Percentiles rank a stretch among this genome's conserved stretches.
Conservation (phyloP, 35 echinoderm and acorn worm genomes). For the Ptychodera flava region DNA sequence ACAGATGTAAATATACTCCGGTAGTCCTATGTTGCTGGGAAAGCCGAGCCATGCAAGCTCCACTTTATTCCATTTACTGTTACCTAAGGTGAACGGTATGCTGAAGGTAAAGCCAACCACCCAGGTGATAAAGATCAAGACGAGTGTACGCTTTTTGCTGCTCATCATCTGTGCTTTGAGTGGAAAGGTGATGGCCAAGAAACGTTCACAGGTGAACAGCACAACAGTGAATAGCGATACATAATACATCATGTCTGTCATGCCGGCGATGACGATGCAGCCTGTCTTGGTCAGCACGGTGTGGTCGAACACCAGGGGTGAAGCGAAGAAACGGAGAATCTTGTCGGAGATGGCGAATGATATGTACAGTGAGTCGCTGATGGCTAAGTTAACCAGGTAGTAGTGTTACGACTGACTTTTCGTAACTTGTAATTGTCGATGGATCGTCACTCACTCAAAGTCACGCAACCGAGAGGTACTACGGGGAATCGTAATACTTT, state of each 20-base stretch:
- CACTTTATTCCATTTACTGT: neutral
- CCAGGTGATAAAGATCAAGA: constrained; percentile 12
- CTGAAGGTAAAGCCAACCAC: constrained; percentile 10
- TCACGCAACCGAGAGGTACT: no score
- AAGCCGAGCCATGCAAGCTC: constrained; percentile 3
- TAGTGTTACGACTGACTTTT: no score
- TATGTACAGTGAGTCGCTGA: constrained; percentile 27
- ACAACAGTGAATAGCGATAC: constrained; percentile 27
- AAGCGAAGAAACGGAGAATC: neutral
- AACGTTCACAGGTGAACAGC: constrained; percentile 28
- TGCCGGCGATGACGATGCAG: constrained; percentile 2
- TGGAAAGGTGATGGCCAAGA: constrained; percentile 29
- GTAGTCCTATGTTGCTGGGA: constrained; percentile 19
- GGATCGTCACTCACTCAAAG: no score
- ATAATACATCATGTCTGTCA: constrained; percentile 13
- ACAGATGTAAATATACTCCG: constrained; percentile 9
- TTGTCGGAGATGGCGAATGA: constrained; percentile 30
- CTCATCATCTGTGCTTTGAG: constrained; percentile 32
- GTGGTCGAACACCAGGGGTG: constrained; percentile 6
- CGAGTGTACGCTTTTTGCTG: constrained; percentile 15
- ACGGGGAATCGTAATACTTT: no score
- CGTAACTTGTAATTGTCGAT: no score
- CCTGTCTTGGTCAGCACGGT: neutral
- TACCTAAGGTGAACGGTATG: neutral
- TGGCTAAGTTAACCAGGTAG: constrained; percentile 42